A percentile compares a stretch with the other conserved stretches of the same genome.
These are phyloP conservation scores for Pao palembangensis DNA, from an alignment of 2,113 vertebrate species.

Conservation along the genomic window DNA sequence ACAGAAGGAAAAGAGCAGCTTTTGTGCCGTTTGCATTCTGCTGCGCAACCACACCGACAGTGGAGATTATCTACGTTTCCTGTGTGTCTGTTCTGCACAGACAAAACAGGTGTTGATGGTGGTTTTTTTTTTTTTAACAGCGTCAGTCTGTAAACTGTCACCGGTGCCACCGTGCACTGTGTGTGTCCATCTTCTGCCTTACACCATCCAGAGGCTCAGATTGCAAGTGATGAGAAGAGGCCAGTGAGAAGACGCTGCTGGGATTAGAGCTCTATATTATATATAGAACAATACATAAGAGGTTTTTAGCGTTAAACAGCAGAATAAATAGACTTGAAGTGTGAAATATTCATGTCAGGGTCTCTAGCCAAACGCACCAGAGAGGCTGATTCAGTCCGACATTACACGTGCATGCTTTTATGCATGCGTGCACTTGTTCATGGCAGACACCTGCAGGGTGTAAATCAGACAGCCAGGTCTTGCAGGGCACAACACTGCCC, in stretches of 20 bases:
- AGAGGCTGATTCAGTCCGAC: constrained; percentile 40
- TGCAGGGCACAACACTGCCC: constrained; percentile 27
- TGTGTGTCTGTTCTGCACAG: constrained; percentile 10
- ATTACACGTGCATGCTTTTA: constrained; percentile 31
- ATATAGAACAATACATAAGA: neutral
- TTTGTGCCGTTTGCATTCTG: constrained; percentile 13
- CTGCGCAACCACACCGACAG: constrained; percentile 5
- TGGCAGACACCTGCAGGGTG: constrained; percentile 64
- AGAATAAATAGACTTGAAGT: constrained; percentile 31
- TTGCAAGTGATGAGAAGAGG: too few relatives aligned
- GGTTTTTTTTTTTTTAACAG: neutral
- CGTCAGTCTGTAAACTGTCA: neutral
- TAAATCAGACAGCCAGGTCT: constrained; percentile 55
- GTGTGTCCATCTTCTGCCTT: too few relatives aligned
- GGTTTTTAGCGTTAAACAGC: constrained; percentile 16
- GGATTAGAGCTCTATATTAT: too few relatives aligned
- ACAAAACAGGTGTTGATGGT: constrained; percentile 9
- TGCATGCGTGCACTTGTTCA: constrained; percentile 38
- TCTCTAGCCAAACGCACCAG: constrained; percentile 21
- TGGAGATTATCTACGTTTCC: neutral
- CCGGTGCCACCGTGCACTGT: too few relatives aligned
- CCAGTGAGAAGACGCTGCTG: too few relatives aligned
- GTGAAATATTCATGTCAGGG: constrained; percentile 31
- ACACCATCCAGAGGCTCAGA: too few relatives aligned
- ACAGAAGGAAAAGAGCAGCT: too few relatives aligned